A percentile compares a stretch with the other conserved stretches of the same genome.
Evolutionary conservation across 2,113 vertebrate genomes (phyloP).

Genomic region (Plectropomus leopardus): DNA sequence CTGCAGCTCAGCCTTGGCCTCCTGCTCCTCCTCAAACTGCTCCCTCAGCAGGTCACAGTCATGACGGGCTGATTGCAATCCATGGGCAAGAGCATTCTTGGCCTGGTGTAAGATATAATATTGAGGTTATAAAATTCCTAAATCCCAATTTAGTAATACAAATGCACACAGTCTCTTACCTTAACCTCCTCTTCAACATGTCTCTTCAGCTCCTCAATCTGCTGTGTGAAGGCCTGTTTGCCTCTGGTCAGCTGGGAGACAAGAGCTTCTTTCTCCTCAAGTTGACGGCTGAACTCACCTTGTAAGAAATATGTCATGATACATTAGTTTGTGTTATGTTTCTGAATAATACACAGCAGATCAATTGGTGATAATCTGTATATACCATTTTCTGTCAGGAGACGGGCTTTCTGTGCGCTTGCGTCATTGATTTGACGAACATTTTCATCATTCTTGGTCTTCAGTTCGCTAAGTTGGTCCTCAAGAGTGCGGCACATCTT

Average conservation of each 20-base stretch:
- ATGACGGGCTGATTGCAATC: slow-evolving; percentile 81
- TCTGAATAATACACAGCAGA: not conserved
- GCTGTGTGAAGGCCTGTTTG: slow-evolving; percentile 84
- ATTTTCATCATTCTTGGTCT: slow-evolving; percentile 76
- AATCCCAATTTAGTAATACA: not conserved
- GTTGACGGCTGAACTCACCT: slow-evolving; percentile 86
- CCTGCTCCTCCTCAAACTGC: slow-evolving; percentile 84
- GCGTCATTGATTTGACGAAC: slow-evolving; percentile 71
- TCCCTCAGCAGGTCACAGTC: slow-evolving; percentile 85
- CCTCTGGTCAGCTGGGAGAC: slow-evolving; percentile 87
- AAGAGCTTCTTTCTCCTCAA: slow-evolving; percentile 90
- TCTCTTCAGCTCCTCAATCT: slow-evolving; percentile 76
- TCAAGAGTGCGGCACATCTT: slow-evolving; percentile 76
- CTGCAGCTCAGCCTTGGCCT: slow-evolving; percentile 82
- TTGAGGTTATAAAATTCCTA: not conserved
- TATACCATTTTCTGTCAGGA: slow-evolving; percentile 75
- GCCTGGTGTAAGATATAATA: slow-evolving; percentile 51
- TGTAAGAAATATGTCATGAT: slow-evolving; percentile 7
- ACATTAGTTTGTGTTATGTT: not conserved
- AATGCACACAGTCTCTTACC: slow-evolving; percentile 38
- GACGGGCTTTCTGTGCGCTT: slow-evolving; percentile 68
- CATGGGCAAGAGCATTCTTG: slow-evolving; percentile 81
- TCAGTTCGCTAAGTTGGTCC: slow-evolving; percentile 77
- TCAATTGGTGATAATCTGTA: not conserved
- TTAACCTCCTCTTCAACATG: slow-evolving; percentile 80